A percentile compares a stretch with the other conserved stretches of the same genome.
phyloP scores from a whole-genome alignment of 2,888 invertebrate genomes.

The Diplolepis rosae region DNA sequence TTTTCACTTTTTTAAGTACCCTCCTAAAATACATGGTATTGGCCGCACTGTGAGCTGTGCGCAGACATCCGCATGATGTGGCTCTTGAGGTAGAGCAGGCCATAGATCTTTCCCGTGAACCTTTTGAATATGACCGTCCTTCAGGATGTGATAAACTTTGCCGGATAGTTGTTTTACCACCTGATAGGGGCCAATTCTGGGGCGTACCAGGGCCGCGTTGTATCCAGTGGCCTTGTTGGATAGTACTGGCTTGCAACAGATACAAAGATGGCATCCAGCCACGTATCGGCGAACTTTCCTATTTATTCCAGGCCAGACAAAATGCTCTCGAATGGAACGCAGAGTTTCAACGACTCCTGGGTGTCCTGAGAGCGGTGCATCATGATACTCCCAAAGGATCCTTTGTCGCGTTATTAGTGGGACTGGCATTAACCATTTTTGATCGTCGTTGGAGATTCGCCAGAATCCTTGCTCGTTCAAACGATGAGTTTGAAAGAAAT shows the following conservation, averaged over 20 bases:
- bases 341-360: not conserved
- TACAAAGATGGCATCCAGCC: too few species aligned
- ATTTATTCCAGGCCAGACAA: not conserved
- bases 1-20: too few species aligned
- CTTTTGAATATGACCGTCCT: not conserved
- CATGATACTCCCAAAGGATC: not conserved
- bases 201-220: not conserved
- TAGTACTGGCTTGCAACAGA: too few species aligned
- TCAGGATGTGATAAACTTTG: not conserved
- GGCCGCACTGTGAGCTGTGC: too few species aligned
- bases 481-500: not conserved
- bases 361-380: not conserved
- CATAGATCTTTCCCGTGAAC: not conserved
- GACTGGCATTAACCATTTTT: not conserved
- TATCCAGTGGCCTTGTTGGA: not conserved
- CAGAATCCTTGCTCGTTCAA: not conserved
- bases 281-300: not conserved
- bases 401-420: not conserved
- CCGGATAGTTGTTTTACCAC: not conserved
- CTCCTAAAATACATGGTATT: too few species aligned
- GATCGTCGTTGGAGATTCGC: not conserved
- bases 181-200: not conserved
- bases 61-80: too few species aligned
- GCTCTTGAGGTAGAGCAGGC: too few species aligned
- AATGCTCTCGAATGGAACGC: not conserved